These are phyloP conservation scores for Nyleta sp. DNA, from an alignment of 2,888 invertebrate genomes.

Conservation along the genomic window DNA sequence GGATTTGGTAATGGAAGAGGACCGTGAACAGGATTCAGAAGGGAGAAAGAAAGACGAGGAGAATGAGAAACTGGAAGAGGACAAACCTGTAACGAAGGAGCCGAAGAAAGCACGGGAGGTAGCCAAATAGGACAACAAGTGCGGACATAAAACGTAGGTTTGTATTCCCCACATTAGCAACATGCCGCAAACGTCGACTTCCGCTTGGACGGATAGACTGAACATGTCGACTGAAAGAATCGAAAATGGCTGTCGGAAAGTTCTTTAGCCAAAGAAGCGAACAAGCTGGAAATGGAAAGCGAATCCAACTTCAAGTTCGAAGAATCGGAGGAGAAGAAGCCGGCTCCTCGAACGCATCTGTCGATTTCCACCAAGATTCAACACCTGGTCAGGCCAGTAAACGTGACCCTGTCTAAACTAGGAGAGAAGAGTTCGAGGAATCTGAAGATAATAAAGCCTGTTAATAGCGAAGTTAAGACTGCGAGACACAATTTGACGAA, in stretches of 20 bases:
- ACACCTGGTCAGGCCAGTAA: constrained; percentile 80
- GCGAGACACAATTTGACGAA: constrained; percentile 19
- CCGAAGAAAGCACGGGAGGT: constrained; percentile 1
- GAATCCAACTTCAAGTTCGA: constrained; percentile 74
- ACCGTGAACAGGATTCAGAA: constrained; percentile 20
- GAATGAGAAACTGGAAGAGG: background rate
- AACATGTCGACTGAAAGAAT: constrained; percentile 89
- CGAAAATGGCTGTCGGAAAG: constrained; percentile 86
- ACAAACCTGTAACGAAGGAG: background rate
- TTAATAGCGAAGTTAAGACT: constrained; percentile 22
- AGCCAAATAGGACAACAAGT: constrained; percentile 24
- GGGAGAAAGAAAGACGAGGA: background rate
- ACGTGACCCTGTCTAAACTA: constrained; percentile 79
- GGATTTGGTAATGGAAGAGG: constrained; percentile 66
- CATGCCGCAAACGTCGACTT: constrained; percentile 76
- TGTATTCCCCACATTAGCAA: constrained; percentile 71
- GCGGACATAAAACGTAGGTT: constrained; percentile 39
- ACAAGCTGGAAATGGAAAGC: constrained; percentile 77
- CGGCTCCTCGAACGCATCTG: constrained; percentile 69
- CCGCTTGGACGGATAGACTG: constrained; percentile 85
- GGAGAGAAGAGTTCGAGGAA: constrained; percentile 67
- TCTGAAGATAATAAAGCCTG: constrained; percentile 37
- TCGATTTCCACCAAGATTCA: constrained; percentile 80
- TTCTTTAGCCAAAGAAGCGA: constrained; percentile 83
- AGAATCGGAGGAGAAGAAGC: constrained; percentile 50